Conservation (phyloP, 2,797 vertebrate genomes). For the Sternarchorhynchus goeldii region DNA sequence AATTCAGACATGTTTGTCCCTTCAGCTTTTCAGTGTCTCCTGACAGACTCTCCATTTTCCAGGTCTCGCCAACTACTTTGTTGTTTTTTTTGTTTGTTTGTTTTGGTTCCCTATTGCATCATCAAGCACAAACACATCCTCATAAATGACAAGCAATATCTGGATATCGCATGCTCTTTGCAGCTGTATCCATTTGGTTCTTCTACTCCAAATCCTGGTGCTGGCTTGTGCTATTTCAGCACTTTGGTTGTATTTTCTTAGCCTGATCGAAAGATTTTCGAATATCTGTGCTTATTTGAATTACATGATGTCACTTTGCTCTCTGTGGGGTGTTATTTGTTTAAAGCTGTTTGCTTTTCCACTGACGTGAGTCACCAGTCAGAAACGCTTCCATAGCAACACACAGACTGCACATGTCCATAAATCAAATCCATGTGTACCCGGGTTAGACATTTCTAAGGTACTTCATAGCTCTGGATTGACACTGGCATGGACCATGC, state of each 20-base stretch:
- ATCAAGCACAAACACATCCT: constrained; percentile 17
- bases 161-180: constrained; percentile 12
- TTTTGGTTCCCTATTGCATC: background rate
- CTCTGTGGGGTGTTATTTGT: constrained; percentile 9
- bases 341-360: constrained; percentile 28
- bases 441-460: background rate
- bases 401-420: constrained; percentile 6
- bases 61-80: background rate
- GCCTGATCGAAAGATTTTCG: background rate
- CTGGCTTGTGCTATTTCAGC: constrained; percentile 35
- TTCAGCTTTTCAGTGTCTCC: constrained; percentile 7
- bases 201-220: constrained; percentile 35
- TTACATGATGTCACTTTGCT: constrained; percentile 23
- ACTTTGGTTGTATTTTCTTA: constrained; percentile 24
- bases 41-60: constrained; percentile 34
- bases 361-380: constrained; percentile 7
- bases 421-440: background rate
- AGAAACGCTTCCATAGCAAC: constrained; percentile 30
- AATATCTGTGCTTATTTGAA: constrained; percentile 11
- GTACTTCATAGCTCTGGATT: constrained; percentile 18
- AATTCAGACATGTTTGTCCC: background rate
- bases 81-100: background rate
- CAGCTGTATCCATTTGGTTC: constrained; percentile 6
- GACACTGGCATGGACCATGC: background rate
- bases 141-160: constrained; percentile 33